Evolutionary conservation across 1,140 invertebrate genomes (phyloP), one percentile per base, ranked within the genome.

Genomic region (Parasteatoda tepidariorum): DNA sequence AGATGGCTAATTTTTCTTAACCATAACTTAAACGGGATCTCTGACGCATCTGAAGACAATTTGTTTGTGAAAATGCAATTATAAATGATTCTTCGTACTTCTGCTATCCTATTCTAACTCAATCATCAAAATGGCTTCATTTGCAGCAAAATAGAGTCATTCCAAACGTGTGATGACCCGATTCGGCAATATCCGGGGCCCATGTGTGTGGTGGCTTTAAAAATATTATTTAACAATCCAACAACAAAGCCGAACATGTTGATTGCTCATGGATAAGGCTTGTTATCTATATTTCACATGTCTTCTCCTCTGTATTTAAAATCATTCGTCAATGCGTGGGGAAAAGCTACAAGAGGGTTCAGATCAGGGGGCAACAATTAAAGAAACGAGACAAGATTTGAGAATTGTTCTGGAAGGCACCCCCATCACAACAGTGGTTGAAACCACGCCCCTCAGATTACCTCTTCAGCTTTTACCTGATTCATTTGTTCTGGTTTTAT

Each of bases 401-500:
- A 18, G 4, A 18, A 9, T 13, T 18, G 18, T 9, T 48, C 9
- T 48, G 38, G 2, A 48, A 48, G 38, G 9, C 18, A 48, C 38
- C 64, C 64, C 22, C 33, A 33, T 67, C n/a, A 30, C 33, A 62
- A 75, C 73, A 61, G 55, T 62, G 55, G 34, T 66, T 5, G 15
- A 74, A 74, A 66, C 74, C 61, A 48, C 74, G 74, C 74, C 74
- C 61, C 59, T 15, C 3, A 64, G 74, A 76, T 76, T 76, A 76
- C 5, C n/a, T 48, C 38, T 9, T 9, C 9, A 48, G 18, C 9
- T 13, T 13, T 6, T n/a, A 3, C 48, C 31, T 33, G 59, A 64
- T 76, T 76, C 74, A 76, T 76, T 76, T 76, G 74, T 64, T 64
- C 26, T 64, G 61, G 61, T 76, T 75, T 61, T 26, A 61, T 34